These are phyloP conservation scores for Gryllus bimaculatus DNA, from an alignment of 1,140 invertebrate genomes.

Conservation along the genomic window DNA sequence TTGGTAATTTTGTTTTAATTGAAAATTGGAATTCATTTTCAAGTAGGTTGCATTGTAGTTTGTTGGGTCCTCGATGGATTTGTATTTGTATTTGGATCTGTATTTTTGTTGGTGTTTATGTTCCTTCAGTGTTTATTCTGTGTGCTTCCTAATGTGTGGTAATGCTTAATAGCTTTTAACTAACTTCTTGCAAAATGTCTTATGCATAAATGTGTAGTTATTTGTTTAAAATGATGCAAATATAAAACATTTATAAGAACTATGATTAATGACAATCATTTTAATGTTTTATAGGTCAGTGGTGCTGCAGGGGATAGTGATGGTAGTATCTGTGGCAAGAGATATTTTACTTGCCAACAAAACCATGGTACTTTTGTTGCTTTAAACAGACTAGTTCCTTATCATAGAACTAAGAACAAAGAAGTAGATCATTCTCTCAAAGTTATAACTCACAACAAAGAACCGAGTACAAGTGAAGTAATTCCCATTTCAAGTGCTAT, in stretches of 20 bases:
- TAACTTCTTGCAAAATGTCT: background rate
- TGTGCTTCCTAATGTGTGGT: background rate
- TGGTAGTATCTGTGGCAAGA: conserved; percentile 12
- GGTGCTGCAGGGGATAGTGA: background rate
- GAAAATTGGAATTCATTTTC: background rate
- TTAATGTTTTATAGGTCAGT: background rate
- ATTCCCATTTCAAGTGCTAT: background rate
- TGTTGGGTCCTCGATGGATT: background rate
- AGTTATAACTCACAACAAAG: too few relatives aligned
- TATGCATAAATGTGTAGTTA: background rate
- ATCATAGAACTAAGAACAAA: background rate
- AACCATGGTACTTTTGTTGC: conserved; percentile 18
- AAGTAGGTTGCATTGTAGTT: background rate
- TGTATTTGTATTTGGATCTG: background rate
- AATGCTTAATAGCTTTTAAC: background rate
- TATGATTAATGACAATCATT: background rate
- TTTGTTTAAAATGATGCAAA: too few relatives aligned
- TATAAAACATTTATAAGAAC: background rate
- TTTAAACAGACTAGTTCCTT: conserved; percentile 9
- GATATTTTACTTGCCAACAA: conserved; percentile 9
- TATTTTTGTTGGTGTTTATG: too few relatives aligned
- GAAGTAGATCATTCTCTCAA: background rate
- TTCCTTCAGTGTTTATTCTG: background rate
- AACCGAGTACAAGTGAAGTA: background rate
- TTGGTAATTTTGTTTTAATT: conserved; percentile 36